Percentiles rank a stretch among this genome's conserved stretches.
Conservation (phyloP, 2,113 vertebrate genomes). For the Peromyscus leucopus region DNA sequence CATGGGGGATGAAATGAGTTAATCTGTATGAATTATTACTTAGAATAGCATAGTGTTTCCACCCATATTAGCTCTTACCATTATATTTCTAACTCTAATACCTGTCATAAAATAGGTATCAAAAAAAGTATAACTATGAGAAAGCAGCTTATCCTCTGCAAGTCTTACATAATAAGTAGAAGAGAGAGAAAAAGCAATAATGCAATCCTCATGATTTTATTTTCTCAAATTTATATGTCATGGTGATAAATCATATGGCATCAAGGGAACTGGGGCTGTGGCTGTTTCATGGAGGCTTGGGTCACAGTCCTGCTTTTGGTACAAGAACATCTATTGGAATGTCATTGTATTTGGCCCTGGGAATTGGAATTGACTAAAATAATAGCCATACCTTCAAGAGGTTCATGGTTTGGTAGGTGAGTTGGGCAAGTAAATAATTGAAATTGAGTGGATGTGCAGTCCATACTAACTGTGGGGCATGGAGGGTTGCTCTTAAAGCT, state of each 20-base stretch:
- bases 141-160: background rate
- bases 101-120: background rate
- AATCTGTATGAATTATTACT: background rate
- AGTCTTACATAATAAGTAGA: background rate
- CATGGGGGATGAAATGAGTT: background rate
- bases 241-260: slow-evolving; percentile 6
- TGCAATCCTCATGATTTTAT: slow-evolving; percentile 15
- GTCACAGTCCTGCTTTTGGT: background rate
- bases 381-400: background rate
- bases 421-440: background rate
- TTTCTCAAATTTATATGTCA: background rate
- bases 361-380: slow-evolving; percentile 1
- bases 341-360: background rate
- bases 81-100: background rate
- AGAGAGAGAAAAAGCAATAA: background rate
- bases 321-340: background rate
- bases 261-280: background rate
- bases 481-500: background rate
- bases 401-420: background rate
- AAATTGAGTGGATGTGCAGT: background rate
- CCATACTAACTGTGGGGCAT: background rate
- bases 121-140: background rate
- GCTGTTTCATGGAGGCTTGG: background rate
- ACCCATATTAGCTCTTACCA: background rate
- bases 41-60: background rate